Conservation (phyloP, 1,140 invertebrate genomes). For the Meteorus sp. region DNA sequence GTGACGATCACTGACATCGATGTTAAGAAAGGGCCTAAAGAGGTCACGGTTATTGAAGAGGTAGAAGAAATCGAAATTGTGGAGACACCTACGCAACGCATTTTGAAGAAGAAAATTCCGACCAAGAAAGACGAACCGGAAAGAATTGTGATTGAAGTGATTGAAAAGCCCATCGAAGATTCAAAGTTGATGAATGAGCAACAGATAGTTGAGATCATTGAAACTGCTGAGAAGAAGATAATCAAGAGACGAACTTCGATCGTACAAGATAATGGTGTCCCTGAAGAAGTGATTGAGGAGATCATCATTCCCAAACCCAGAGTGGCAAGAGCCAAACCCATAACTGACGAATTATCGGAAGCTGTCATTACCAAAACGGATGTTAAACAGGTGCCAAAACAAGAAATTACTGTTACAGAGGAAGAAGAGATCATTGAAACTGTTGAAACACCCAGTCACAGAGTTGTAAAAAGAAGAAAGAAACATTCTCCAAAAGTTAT, state of each 20-base stretch:
- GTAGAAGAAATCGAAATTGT: conserved; percentile 28
- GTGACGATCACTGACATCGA: conserved; percentile 24
- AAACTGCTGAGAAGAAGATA: conserved; percentile 31
- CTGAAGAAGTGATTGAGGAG: conserved; percentile 34
- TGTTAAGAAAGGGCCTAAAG: conserved; percentile 11
- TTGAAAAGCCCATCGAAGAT: conserved; percentile 22
- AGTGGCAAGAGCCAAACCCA: conserved; percentile 24
- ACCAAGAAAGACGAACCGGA: conserved; percentile 11
- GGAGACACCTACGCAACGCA: conserved; percentile 36
- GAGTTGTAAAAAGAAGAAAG: conserved; percentile 35
- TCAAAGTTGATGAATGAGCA: conserved; percentile 25
- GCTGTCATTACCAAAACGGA: conserved; percentile 31
- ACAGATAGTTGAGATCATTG: conserved; percentile 32
- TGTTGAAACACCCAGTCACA: conserved; percentile 32
- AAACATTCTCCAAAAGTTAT: conserved; percentile 27
- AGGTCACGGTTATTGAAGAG: conserved; percentile 14
- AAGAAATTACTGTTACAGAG: conserved; percentile 31
- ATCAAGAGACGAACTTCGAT: conserved; percentile 35
- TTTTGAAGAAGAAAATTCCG: conserved; percentile 35
- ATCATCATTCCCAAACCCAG: conserved; percentile 34
- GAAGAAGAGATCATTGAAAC: conserved; percentile 21
- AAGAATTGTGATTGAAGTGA: conserved; percentile 26
- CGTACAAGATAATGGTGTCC: conserved; percentile 33
- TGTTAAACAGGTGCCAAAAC: conserved; percentile 13
- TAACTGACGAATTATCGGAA: conserved; percentile 25